phyloP scores from a whole-genome alignment of 2,797 vertebrate genomes.

The Esox lucius region DNA sequence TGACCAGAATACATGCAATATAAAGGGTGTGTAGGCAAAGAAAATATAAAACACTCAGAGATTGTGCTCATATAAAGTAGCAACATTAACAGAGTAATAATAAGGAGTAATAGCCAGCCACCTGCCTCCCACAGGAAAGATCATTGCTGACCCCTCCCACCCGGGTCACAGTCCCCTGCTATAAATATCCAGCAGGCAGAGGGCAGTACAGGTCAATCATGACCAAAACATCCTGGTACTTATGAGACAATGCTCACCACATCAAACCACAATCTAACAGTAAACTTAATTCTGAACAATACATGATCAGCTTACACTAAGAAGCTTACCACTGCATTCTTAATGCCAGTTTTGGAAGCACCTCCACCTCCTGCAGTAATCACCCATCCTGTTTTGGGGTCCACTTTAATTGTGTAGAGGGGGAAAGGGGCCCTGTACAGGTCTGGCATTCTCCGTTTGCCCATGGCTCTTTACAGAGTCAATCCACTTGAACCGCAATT shows the following conservation, averaged over 20 bases:
- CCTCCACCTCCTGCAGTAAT: constrained; percentile 91
- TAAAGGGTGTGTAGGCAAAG: background rate
- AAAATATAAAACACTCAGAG: background rate
- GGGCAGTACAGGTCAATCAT: background rate
- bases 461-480: constrained; percentile 67
- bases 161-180: no score
- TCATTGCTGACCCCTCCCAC: no score
- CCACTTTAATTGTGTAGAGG: constrained; percentile 84
- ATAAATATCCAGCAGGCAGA: no score
- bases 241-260: no score
- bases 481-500: background rate
- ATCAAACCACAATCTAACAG: no score
- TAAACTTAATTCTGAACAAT: no score
- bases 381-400: constrained; percentile 78
- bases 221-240: no score
- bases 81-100: background rate
- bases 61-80: background rate
- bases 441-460: constrained; percentile 80
- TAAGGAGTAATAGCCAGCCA: no score
- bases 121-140: no score
- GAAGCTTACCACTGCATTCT: constrained; percentile 87
- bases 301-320: background rate
- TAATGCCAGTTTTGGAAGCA: constrained; percentile 91
- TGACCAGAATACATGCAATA: background rate
- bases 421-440: constrained; percentile 93